Evolutionary conservation across 2,888 invertebrate species (phyloP).

Genomic region (Lottia gigantea): DNA sequence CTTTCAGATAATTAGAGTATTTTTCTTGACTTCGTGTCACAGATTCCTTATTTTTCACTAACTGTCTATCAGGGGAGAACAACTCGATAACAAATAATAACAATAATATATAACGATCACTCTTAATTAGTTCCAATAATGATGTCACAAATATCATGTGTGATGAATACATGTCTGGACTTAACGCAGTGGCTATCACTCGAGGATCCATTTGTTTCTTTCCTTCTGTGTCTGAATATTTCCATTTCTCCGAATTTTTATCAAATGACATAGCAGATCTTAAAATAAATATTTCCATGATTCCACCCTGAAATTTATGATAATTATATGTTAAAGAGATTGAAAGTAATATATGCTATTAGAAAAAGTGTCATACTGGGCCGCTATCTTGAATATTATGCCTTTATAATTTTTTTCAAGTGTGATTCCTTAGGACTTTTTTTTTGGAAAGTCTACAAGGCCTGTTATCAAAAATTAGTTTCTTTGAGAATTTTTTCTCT

Average conservation of each 20-base stretch:
- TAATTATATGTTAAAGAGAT: not conserved
- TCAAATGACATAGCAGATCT: conserved; percentile 69
- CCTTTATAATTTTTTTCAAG: too few species aligned
- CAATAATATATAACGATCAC: conserved; percentile 67
- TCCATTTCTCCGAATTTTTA: conserved; percentile 46
- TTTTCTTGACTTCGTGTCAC: conserved; percentile 67
- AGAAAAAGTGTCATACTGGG: too few species aligned
- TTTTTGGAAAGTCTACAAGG: too few species aligned
- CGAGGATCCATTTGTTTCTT: conserved; percentile 42
- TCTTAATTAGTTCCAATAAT: conserved; percentile 65
- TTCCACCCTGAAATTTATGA: conserved; percentile 56
- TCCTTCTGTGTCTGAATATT: conserved; percentile 31
- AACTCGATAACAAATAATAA: conserved; percentile 68
- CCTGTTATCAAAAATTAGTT: too few species aligned
- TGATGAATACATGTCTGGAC: conserved; percentile 63
- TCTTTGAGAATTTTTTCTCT: too few species aligned
- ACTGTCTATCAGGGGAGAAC: conserved; percentile 67
- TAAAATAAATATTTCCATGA: conserved; percentile 69
- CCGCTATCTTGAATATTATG: too few species aligned
- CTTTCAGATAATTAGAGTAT: conserved; percentile 86
- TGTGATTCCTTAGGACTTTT: too few species aligned
- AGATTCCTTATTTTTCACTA: conserved; percentile 54
- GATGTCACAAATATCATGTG: conserved; percentile 68
- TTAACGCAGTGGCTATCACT: conserved; percentile 46
- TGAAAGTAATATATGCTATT: too few species aligned